phyloP scores from a whole-genome alignment of 2,113 vertebrate genomes.

The Orcinus orca region DNA sequence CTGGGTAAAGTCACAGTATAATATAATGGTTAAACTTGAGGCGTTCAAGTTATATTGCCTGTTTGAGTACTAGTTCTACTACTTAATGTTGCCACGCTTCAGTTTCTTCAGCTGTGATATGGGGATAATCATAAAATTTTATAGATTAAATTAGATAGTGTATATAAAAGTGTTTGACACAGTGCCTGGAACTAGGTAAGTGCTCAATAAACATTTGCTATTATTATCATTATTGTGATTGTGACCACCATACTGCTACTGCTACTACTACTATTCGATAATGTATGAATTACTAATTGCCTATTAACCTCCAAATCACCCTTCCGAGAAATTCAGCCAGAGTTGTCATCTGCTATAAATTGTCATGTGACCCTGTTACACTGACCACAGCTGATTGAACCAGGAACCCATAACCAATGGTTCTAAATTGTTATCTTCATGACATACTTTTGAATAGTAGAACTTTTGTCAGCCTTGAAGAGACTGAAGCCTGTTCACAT shows the following conservation, averaged over 20 bases:
- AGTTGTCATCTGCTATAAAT: background rate
- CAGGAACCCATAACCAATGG: background rate
- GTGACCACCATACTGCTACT: background rate
- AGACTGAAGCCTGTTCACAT: background rate
- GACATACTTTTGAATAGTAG: background rate
- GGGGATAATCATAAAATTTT: background rate
- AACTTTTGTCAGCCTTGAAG: background rate
- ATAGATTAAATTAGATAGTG: background rate
- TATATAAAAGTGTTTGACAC: background rate
- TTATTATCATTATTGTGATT: background rate
- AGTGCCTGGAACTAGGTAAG: background rate
- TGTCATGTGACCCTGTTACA: background rate
- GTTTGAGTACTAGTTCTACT: background rate
- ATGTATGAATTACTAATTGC: background rate
- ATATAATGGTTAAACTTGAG: background rate
- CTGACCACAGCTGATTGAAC: background rate
- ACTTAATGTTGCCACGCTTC: background rate
- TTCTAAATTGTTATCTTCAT: background rate
- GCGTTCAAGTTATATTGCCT: background rate
- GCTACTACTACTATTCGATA: background rate
- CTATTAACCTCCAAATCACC: background rate
- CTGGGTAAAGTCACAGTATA: background rate
- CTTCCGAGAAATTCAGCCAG: background rate
- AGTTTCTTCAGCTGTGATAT: conserved; percentile 16
- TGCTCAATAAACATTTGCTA: background rate